Conservation (phyloP, 2,113 vertebrate genomes). For the Phrynosoma blainvillii region DNA sequence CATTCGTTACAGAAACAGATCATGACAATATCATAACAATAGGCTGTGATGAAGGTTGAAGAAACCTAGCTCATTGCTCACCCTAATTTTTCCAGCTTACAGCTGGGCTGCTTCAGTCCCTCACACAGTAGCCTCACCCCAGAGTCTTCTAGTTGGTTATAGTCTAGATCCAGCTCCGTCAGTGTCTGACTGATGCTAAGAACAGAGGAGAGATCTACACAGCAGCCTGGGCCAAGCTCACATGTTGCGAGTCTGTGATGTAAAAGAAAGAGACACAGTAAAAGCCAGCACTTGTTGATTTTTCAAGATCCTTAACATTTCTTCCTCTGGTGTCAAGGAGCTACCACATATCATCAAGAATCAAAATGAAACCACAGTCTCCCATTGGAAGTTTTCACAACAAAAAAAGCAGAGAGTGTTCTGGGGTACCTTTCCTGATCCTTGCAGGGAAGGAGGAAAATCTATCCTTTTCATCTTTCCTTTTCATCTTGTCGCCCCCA, state of each 20-base stretch:
- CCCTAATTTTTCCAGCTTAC: slow-evolving; percentile 20
- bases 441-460: too few relatives aligned
- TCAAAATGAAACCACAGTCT: background rate
- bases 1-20: background rate
- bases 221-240: slow-evolving; percentile 13
- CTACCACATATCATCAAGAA: background rate
- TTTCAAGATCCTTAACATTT: background rate
- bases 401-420: too few relatives aligned
- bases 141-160: slow-evolving; percentile 56
- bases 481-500: too few relatives aligned
- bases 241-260: slow-evolving; percentile 52
- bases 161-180: slow-evolving; percentile 48
- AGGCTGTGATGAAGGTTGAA: background rate
- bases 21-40: too few relatives aligned
- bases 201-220: slow-evolving; percentile 35
- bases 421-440: background rate
- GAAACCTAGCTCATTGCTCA: background rate
- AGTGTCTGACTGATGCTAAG: slow-evolving; percentile 28
- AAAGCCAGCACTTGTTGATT: background rate
- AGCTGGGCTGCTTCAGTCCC: slow-evolving; percentile 51
- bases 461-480: too few relatives aligned
- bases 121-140: slow-evolving; percentile 50
- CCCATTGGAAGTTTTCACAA: too few relatives aligned
- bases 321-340: too few relatives aligned
- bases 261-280: background rate